Evolutionary conservation across 2,888 invertebrate genomes (phyloP).

Genomic region (Ichneumoninae sp.): DNA sequence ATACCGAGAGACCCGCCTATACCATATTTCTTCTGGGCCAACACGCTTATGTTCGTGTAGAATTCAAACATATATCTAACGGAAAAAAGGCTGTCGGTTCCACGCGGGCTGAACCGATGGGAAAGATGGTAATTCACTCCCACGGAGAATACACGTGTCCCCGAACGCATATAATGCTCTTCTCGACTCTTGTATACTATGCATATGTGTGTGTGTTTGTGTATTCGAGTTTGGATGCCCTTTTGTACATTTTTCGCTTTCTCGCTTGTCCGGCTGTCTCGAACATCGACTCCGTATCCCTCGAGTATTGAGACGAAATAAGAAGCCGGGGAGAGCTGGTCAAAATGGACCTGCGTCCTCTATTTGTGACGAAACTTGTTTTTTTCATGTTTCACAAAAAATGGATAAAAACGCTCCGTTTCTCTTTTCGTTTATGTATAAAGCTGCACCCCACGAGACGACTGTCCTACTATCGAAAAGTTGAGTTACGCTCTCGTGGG

Average conservation of each 20-base stretch:
- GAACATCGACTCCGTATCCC: conserved; percentile 1
- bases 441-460: conserved; percentile 32
- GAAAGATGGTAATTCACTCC: conserved; percentile 62
- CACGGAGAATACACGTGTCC: conserved; percentile 54
- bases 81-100: conserved; percentile 16
- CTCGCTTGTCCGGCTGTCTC: conserved; percentile 3
- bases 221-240: conserved; percentile 49
- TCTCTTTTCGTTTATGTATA: not conserved
- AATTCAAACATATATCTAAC: conserved; percentile 27
- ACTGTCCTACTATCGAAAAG: not conserved
- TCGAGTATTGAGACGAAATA: conserved; percentile 32
- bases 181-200: conserved; percentile 20
- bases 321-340: not conserved
- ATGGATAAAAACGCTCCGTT: too few relatives aligned
- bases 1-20: conserved; percentile 27
- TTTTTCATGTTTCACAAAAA: not conserved
- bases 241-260: conserved; percentile 44
- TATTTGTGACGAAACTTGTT: not conserved
- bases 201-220: not conserved
- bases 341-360: conserved; percentile 6
- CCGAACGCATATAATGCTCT: not conserved
- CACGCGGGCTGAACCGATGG: conserved; percentile 17
- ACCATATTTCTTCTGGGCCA: conserved; percentile 42
- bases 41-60: conserved; percentile 29
- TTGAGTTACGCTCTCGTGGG: conserved; percentile 56